These are phyloP conservation scores for Agriopis leucophaearia DNA, from an alignment of 2,888 invertebrate species.

Conservation along the genomic window DNA sequence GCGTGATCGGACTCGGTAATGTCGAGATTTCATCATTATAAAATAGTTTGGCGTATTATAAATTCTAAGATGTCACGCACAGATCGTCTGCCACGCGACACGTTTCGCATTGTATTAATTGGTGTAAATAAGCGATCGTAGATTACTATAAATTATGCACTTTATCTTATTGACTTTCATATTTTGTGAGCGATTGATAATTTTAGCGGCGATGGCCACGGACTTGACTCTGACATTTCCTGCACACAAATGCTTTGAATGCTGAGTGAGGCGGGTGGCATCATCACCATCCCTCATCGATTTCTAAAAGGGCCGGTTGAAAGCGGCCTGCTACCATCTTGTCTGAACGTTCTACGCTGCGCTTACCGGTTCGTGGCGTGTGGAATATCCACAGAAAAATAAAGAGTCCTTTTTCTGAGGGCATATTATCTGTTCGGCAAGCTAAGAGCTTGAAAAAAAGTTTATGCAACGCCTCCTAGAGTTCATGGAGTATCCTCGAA, in stretches of 20 bases:
- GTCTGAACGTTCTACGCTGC: too few species aligned
- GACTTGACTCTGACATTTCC: neutral
- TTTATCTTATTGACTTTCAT: conserved; percentile 18
- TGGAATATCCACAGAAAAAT: too few species aligned
- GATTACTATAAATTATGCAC: conserved; percentile 5
- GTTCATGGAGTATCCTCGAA: too few species aligned
- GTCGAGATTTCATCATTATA: conserved; percentile 28
- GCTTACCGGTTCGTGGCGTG: too few species aligned
- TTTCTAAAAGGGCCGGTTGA: too few species aligned
- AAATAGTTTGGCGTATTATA: conserved; percentile 24
- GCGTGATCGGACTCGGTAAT: conserved; percentile 29
- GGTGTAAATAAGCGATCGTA: conserved; percentile 6
- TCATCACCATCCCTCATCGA: too few species aligned
- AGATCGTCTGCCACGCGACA: conserved; percentile 22
- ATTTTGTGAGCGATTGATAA: neutral
- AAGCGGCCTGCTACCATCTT: too few species aligned
- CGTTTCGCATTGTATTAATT: conserved; percentile 23
- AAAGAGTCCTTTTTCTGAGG: too few species aligned
- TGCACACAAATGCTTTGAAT: too few species aligned
- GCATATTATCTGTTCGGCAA: too few species aligned
- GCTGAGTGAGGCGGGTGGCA: neutral
- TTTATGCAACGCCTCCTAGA: too few species aligned
- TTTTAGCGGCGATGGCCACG: neutral
- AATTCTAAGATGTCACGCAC: conserved; percentile 34
- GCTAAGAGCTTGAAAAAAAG: too few species aligned